phyloP scores from a whole-genome alignment of 30 jellyfish, hydroid and myxozoan species.

The Hydractinia echinata region DNA sequence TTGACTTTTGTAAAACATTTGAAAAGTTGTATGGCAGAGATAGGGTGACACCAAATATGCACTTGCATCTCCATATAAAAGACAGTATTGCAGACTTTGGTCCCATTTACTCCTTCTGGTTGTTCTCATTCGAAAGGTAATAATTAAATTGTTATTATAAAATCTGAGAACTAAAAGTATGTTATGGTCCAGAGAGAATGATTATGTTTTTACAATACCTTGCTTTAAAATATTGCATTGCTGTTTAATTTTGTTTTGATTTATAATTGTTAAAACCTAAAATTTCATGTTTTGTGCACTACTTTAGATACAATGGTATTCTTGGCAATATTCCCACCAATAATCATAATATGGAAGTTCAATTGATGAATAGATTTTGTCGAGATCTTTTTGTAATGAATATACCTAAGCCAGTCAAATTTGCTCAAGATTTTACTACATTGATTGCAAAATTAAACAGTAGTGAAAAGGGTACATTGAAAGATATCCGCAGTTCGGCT shows the following conservation, averaged over 20 bases:
- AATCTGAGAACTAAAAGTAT: no score
- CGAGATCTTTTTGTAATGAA: slow-evolving; percentile 4
- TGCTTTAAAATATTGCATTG: background rate
- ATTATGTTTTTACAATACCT: no score
- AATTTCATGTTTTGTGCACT: background rate
- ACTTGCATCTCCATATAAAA: background rate
- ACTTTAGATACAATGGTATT: background rate
- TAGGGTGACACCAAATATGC: slow-evolving; percentile 9
- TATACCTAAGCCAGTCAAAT: background rate
- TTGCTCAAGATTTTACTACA: background rate
- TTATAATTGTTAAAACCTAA: background rate
- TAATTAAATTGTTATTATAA: background rate
- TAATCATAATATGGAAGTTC: background rate
- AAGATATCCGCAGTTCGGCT: background rate
- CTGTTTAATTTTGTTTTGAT: background rate
- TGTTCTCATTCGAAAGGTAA: background rate
- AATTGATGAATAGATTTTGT: background rate
- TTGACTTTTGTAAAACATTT: background rate
- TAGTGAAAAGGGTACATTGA: background rate
- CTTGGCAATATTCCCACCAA: slow-evolving; percentile 13
- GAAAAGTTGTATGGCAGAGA: background rate
- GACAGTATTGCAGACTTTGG: slow-evolving; percentile 7
- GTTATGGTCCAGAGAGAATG: no score
- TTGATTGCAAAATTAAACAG: background rate
- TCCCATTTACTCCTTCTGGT: slow-evolving; percentile 8